Evolutionary conservation across 2,797 vertebrate species (phyloP).

Genomic region (Alectoris magna): DNA sequence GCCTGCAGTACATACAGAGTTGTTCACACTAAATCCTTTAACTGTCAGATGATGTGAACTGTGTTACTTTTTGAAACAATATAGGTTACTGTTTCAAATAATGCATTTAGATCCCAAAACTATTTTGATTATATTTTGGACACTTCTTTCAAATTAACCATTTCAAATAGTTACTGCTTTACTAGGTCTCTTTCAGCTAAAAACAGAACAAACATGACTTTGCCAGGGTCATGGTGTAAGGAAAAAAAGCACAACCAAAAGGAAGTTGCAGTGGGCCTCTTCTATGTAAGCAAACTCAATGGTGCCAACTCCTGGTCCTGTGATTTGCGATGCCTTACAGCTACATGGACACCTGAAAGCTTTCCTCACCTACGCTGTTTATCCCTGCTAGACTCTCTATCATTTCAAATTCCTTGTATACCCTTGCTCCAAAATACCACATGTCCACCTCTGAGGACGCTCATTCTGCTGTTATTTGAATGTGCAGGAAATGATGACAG

Average conservation of each 20-base stretch:
- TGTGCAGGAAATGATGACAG: neutral
- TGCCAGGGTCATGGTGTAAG: neutral
- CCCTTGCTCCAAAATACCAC: rapidly evolving
- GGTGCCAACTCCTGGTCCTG: neutral
- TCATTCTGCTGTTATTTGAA: neutral
- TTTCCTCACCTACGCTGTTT: neutral
- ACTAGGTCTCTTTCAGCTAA: neutral
- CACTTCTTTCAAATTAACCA: neutral
- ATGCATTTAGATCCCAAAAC: neutral
- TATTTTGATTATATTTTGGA: neutral
- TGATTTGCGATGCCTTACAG: neutral
- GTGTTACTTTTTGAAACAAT: neutral
- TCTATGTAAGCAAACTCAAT: neutral
- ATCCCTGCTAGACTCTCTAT: neutral
- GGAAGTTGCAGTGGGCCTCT: neutral
- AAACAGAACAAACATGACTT: neutral
- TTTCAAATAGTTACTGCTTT: neutral
- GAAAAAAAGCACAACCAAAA: neutral
- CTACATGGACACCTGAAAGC: neutral
- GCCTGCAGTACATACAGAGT: neutral
- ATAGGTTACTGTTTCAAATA: neutral
- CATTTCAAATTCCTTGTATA: neutral
- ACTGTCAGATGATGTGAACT: neutral
- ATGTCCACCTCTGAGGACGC: neutral
- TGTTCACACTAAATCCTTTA: neutral